Conservation (phyloP, 2,113 vertebrate genomes). For the Macroglossus sobrinus region DNA sequence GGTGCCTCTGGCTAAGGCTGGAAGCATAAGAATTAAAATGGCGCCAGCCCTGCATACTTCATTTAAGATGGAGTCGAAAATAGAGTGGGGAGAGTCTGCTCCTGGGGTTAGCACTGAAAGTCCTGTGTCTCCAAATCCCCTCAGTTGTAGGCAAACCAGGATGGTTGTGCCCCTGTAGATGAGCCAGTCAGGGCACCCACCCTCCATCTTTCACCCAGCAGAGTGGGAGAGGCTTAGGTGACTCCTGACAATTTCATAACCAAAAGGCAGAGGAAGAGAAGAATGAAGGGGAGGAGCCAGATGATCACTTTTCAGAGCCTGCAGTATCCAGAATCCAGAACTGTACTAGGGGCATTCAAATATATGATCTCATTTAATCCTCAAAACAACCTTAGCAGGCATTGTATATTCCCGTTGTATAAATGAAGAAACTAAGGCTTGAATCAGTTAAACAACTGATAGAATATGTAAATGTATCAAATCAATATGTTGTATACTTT, state of each 20-base stretch:
- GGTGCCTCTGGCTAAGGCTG: neutral
- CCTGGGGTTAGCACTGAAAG: neutral
- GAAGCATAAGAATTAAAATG: neutral
- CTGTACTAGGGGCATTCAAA: neutral
- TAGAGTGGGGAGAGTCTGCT: neutral
- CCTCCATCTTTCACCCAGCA: neutral
- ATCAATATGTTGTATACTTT: neutral
- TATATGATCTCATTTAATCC: neutral
- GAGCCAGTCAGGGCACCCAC: neutral
- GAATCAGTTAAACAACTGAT: neutral
- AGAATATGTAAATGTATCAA: neutral
- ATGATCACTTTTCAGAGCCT: fast-evolving
- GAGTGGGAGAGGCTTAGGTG: neutral
- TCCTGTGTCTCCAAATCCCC: neutral
- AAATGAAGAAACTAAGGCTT: neutral
- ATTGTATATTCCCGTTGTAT: neutral
- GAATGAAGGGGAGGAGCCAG: neutral
- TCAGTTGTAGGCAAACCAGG: neutral
- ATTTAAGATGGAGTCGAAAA: neutral
- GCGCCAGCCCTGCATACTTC: neutral
- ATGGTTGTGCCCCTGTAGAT: neutral
- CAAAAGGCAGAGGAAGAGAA: neutral
- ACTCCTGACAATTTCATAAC: neutral
- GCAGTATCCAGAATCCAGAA: neutral
- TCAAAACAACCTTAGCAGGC: neutral